Percentiles rank a stretch among this genome's conserved stretches.
Evolutionary conservation across 1,140 invertebrate genomes (phyloP).

Genomic region (Aphelenchoides avenae): DNA sequence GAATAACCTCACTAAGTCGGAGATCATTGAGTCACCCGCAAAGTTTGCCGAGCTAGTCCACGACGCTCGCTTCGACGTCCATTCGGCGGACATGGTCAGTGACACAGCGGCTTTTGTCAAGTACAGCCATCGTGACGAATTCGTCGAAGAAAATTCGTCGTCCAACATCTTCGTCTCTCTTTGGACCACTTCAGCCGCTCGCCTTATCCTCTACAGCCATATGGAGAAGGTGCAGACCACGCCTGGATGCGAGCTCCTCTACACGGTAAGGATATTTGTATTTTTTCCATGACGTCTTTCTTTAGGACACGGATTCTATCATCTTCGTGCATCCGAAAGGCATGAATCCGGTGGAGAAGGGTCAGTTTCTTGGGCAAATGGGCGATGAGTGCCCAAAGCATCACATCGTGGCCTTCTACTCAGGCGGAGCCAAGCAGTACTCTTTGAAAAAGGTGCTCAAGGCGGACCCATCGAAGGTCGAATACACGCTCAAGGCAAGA

Average conservation of each 20-base stretch:
- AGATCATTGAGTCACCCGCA: too few species aligned
- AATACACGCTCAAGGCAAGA: too few species aligned
- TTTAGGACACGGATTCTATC: too few species aligned
- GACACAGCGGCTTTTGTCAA: too few species aligned
- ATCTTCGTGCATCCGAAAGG: too few species aligned
- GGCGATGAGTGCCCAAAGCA: constrained; percentile 1
- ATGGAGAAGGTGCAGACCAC: constrained; percentile 8
- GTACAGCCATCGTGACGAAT: too few species aligned
- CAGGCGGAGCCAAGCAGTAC: constrained; percentile 1
- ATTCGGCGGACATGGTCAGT: too few species aligned
- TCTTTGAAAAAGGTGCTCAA: background rate
- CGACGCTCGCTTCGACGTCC: too few species aligned
- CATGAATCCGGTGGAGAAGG: background rate
- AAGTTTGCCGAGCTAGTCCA: too few species aligned
- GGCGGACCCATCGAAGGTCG: background rate
- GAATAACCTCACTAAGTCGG: too few species aligned
- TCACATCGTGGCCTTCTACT: background rate
- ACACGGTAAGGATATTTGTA: background rate
- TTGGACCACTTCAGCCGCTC: constrained; percentile 1
- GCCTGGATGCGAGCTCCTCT: background rate
- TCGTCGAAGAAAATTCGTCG: too few species aligned
- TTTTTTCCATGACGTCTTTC: too few species aligned
- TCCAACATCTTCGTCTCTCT: constrained; percentile 2
- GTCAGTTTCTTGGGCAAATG: constrained; percentile 3
- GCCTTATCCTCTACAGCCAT: background rate